A percentile compares a stretch with the other conserved stretches of the same genome.
phyloP scores from a whole-genome alignment of 2,797 vertebrate genomes.

The Presbytis comata region DNA sequence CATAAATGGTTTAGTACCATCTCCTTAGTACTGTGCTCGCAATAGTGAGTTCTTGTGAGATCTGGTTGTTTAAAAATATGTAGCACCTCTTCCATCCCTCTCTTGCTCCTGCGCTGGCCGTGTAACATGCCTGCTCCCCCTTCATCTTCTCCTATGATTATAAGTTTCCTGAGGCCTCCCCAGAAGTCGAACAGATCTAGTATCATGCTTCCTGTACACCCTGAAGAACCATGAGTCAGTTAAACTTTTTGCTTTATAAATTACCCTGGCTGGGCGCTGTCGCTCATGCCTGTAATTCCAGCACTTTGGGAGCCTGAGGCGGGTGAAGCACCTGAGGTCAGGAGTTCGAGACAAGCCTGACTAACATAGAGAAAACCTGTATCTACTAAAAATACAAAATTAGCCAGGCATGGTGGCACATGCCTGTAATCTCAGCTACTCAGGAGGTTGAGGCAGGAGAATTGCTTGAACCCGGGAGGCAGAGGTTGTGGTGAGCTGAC shows the following conservation, averaged over 20 bases:
- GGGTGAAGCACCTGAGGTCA: no score
- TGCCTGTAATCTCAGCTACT: no score
- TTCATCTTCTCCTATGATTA: not conserved
- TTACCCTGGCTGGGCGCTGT: not conserved
- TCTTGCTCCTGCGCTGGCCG: not conserved
- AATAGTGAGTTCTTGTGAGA: not conserved
- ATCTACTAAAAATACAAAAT: no score
- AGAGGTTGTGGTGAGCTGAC: no score
- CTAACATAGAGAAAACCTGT: no score
- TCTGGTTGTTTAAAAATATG: not conserved
- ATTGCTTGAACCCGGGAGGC: no score
- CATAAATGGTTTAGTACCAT: not conserved
- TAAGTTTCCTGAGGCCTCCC: not conserved
- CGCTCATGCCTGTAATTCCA: no score
- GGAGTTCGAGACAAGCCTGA: no score
- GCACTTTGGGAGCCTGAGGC: no score
- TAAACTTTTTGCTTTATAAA: not conserved
- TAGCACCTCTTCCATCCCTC: not conserved
- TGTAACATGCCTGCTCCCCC: not conserved
- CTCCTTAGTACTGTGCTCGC: not conserved
- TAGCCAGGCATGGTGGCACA: no score
- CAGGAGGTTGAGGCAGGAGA: no score
- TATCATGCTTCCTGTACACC: not conserved
- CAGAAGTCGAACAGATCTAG: not conserved
- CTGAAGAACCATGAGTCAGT: not conserved